Percentiles rank a stretch among this genome's conserved stretches.
Conservation (phyloP, 2,888 invertebrate species). For the Euplexia lucipara region DNA sequence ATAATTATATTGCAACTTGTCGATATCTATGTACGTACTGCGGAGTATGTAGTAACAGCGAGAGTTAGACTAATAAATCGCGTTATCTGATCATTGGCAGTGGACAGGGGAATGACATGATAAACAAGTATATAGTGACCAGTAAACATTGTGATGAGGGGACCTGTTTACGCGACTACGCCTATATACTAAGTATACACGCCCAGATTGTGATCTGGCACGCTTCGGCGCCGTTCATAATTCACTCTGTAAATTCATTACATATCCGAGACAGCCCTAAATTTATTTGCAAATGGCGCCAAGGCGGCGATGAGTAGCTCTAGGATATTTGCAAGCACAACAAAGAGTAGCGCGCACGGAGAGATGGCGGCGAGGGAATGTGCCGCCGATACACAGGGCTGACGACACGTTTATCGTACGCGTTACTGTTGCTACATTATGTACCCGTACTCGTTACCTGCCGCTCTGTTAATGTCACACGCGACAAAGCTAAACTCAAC, state of each 20-base stretch:
- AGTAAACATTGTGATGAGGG: constrained; percentile 79
- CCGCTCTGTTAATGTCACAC: background rate
- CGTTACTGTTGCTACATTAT: constrained; percentile 22
- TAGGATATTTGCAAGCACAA: constrained; percentile 84
- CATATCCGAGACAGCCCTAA: constrained; percentile 88
- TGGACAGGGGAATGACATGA: constrained; percentile 72
- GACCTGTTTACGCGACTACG: constrained; percentile 77
- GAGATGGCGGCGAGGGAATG: constrained; percentile 68
- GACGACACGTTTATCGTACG: constrained; percentile 48
- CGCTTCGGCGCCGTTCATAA: constrained; percentile 84
- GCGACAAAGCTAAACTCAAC: background rate
- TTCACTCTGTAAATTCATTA: constrained; percentile 88
- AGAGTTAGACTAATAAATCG: constrained; percentile 69
- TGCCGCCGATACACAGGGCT: constrained; percentile 58
- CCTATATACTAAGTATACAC: constrained; percentile 66
- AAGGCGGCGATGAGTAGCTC: constrained; percentile 82
- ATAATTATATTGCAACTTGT: constrained; percentile 56
- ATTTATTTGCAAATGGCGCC: constrained; percentile 90
- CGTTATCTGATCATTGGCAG: constrained; percentile 71
- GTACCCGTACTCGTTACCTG: constrained; percentile 1
- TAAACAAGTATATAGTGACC: constrained; percentile 69
- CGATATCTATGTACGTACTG: constrained; percentile 39
- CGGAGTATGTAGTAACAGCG: constrained; percentile 37
- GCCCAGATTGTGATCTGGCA: constrained; percentile 85
- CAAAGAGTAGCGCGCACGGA: constrained; percentile 74